Evolutionary conservation across 2,888 invertebrate genomes (phyloP).

Genomic region (Acanthosepion pharaonis): DNA sequence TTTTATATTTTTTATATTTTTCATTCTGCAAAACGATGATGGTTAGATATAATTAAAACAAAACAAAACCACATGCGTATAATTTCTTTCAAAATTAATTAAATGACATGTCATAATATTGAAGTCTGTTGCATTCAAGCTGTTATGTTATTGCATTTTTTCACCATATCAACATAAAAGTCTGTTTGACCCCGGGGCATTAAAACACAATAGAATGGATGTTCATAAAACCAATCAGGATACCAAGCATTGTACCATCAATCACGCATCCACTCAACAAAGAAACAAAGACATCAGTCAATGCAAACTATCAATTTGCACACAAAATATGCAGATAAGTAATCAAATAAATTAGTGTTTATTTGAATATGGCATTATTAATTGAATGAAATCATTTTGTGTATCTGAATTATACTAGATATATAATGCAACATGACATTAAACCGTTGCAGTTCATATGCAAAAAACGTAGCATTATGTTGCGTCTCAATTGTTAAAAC

Average conservation of each 20-base stretch:
- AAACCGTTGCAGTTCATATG: too few relatives aligned
- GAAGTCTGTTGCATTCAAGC: not conserved
- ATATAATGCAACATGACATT: too few relatives aligned
- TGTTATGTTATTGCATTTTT: not conserved
- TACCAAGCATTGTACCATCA: not conserved
- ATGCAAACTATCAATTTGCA: too few relatives aligned
- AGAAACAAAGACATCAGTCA: not conserved
- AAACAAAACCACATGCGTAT: not conserved
- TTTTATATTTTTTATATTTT: too few relatives aligned
- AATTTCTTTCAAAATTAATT: not conserved
- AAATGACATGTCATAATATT: not conserved
- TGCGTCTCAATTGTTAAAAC: too few relatives aligned
- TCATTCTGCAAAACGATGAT: too few relatives aligned
- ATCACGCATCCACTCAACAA: not conserved
- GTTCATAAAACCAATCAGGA: not conserved
- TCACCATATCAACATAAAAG: not conserved
- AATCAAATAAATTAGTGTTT: not conserved
- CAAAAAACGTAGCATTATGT: too few relatives aligned
- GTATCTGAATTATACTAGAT: too few relatives aligned
- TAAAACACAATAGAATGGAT: not conserved
- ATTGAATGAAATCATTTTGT: not conserved
- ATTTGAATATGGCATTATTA: not conserved
- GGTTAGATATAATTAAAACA: not conserved
- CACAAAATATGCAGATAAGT: not conserved
- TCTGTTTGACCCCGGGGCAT: not conserved